These are phyloP conservation scores for Scaptomyza reducta DNA, from an alignment of 2,888 invertebrate species.

Conservation along the genomic window DNA sequence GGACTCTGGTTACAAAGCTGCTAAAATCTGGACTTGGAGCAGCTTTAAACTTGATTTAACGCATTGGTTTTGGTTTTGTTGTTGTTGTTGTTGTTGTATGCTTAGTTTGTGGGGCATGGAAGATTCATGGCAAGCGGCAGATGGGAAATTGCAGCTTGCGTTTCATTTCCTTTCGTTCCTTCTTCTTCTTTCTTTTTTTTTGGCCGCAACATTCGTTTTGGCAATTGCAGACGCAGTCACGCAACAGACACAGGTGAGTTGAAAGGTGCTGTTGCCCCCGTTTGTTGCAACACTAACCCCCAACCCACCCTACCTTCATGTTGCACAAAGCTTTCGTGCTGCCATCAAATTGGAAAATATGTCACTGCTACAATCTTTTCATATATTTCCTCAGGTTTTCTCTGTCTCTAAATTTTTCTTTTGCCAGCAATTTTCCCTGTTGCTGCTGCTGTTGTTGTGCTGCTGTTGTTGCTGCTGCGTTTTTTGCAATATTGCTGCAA, in stretches of 20 bases:
- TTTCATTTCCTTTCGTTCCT: slow-evolving; percentile 11
- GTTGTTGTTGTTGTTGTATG: neutral
- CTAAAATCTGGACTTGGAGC: neutral
- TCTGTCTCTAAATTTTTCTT: slow-evolving; percentile 11
- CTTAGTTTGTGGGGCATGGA: neutral
- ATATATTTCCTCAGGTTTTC: slow-evolving; percentile 15
- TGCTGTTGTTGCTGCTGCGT: slow-evolving; percentile 9
- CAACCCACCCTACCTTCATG: neutral
- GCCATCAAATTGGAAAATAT: slow-evolving; percentile 75
- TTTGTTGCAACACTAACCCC: neutral
- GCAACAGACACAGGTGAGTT: slow-evolving; percentile 7
- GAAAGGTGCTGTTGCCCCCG: slow-evolving; percentile 19
- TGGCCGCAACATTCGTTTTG: slow-evolving; percentile 29
- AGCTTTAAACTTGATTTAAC: neutral
- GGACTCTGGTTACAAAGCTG: neutral
- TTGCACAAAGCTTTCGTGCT: slow-evolving; percentile 3
- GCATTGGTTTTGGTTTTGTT: neutral
- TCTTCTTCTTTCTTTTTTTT: neutral
- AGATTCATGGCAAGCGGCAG: neutral
- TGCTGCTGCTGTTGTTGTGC: neutral
- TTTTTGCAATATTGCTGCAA: slow-evolving; percentile 59
- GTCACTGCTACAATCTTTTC: slow-evolving; percentile 65
- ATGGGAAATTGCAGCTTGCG: slow-evolving; percentile 43
- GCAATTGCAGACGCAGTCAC: slow-evolving; percentile 41
- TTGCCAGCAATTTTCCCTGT: neutral